phyloP scores from a whole-genome alignment of 2,113 vertebrate species.

The Tupaia chinensis region DNA sequence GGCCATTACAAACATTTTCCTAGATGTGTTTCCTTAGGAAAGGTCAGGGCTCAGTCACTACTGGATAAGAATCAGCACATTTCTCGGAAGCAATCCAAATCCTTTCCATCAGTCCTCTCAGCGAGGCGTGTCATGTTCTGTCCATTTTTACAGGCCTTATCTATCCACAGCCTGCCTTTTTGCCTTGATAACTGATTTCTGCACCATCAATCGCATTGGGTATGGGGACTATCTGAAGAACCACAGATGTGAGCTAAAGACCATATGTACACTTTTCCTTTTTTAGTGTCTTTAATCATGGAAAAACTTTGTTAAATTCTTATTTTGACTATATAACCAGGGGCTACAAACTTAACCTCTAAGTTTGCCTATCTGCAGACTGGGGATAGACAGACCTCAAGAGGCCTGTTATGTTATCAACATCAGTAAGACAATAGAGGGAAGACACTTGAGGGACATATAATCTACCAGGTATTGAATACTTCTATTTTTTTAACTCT shows the following conservation, averaged over 20 bases:
- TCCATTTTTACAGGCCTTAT: constrained; percentile 74
- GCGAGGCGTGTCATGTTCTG: constrained; percentile 74
- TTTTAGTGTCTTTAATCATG: constrained; percentile 58
- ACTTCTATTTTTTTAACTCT: neutral
- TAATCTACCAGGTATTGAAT: neutral
- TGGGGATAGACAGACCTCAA: constrained; percentile 21
- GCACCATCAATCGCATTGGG: constrained; percentile 55
- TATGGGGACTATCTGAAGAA: constrained; percentile 45
- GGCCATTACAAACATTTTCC: constrained; percentile 61
- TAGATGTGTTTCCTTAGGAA: constrained; percentile 61
- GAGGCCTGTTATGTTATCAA: neutral
- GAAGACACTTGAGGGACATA: neutral
- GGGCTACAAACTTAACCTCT: neutral
- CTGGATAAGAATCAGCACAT: constrained; percentile 78
- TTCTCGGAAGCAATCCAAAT: constrained; percentile 67
- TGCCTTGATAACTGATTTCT: constrained; percentile 75
- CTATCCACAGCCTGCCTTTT: constrained; percentile 65
- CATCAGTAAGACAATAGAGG: neutral
- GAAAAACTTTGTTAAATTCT: constrained; percentile 25
- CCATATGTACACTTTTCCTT: constrained; percentile 29
- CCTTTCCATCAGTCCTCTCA: constrained; percentile 68
- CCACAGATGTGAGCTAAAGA: neutral
- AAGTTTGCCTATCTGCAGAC: neutral
- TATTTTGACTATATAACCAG: neutral
- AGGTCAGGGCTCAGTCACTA: constrained; percentile 55